A percentile compares a stretch with the other conserved stretches of the same genome.
Conservation (phyloP, 2,888 invertebrate species). For the Tiliacea citrago region DNA sequence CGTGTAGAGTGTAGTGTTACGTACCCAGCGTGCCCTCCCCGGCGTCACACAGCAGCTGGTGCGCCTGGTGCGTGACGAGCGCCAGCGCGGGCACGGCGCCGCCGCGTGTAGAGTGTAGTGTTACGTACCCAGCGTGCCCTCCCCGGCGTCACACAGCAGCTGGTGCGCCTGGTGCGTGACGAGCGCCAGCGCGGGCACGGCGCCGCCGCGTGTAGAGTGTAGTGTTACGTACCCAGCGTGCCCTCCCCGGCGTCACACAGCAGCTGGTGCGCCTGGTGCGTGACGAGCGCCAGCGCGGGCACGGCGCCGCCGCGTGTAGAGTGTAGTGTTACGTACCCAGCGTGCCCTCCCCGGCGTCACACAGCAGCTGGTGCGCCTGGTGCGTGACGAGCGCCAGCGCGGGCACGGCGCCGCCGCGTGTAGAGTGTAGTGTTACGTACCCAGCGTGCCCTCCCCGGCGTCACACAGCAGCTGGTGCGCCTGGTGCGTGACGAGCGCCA, state of each 20-base stretch:
- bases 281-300: constrained; percentile 93
- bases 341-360: constrained; percentile 90
- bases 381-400: constrained; percentile 94
- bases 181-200: constrained; percentile 91
- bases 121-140: constrained; percentile 85
- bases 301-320: no score
- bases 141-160: constrained; percentile 88
- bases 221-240: constrained; percentile 78
- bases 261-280: constrained; percentile 93
- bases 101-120: no score
- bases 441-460: constrained; percentile 89
- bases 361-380: constrained; percentile 92
- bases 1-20: not conserved
- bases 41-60: constrained; percentile 90
- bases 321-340: constrained; percentile 73
- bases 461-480: constrained; percentile 92
- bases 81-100: constrained; percentile 88
- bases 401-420: constrained; percentile 80
- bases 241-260: constrained; percentile 90
- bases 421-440: constrained; percentile 65
- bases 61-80: constrained; percentile 94
- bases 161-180: constrained; percentile 94
- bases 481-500: constrained; percentile 94
- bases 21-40: constrained; percentile 89
- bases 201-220: no score